Conservation (phyloP, 2,113 vertebrate species). For the Dromaius novaehollandiae region DNA sequence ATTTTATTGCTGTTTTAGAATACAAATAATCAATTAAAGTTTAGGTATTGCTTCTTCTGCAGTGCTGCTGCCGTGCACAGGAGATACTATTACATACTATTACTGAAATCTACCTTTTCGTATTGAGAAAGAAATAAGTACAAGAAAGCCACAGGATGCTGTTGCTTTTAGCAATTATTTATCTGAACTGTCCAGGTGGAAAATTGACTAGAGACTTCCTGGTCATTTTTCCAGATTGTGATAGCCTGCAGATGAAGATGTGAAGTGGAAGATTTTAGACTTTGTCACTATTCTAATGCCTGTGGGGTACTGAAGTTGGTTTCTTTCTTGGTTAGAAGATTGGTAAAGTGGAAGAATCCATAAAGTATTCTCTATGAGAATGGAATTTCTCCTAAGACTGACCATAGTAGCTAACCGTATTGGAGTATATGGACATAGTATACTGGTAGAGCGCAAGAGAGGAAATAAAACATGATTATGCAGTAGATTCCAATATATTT, state of each 20-base stretch:
- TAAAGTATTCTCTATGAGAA: not conserved
- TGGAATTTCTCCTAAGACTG: not conserved
- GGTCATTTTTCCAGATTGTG: not conserved
- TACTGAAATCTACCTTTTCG: not conserved
- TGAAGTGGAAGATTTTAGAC: not conserved
- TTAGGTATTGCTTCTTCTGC: not conserved
- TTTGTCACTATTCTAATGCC: not conserved
- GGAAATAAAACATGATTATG: not conserved
- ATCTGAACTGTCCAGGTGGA: not conserved
- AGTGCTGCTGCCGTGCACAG: not conserved
- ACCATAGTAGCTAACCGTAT: not conserved
- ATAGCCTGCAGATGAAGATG: not conserved
- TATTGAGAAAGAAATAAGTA: not conserved
- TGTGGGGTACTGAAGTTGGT: not conserved
- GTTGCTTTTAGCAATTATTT: not conserved
- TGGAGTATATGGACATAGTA: not conserved
- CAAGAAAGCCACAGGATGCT: not conserved
- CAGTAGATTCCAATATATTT: not conserved
- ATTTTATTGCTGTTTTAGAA: not conserved
- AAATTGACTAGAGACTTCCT: not conserved
- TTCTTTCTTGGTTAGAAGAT: not conserved
- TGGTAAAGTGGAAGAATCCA: constrained; percentile 18
- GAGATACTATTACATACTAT: not conserved
- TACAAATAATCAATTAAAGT: not conserved
- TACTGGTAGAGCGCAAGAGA: not conserved